Evolutionary conservation across 2,113 vertebrate genomes (phyloP).

Genomic region (Poeciliopsis occidentalis): DNA sequence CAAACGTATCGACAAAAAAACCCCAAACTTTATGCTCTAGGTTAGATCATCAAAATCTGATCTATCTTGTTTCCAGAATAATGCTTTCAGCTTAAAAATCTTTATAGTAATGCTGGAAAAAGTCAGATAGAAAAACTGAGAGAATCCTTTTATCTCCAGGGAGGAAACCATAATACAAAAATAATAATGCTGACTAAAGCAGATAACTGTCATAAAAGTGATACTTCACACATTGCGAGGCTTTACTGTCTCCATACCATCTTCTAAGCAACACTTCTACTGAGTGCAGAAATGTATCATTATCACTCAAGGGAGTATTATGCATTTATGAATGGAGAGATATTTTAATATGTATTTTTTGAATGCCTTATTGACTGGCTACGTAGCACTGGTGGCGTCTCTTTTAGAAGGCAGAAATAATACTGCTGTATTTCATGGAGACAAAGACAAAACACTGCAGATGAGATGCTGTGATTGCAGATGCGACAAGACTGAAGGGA

Average conservation of each 20-base stretch:
- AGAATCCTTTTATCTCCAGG: not conserved
- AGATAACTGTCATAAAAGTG: not conserved
- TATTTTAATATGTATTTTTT: not conserved
- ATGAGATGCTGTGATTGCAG: conserved; percentile 43
- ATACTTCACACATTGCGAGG: not conserved
- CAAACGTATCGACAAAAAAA: no score
- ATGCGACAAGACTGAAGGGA: conserved; percentile 29
- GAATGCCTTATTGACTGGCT: not conserved
- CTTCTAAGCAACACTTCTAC: not conserved
- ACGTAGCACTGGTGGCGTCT: not conserved
- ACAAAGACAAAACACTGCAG: conserved; percentile 43
- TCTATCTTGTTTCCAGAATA: not conserved
- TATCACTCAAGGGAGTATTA: not conserved
- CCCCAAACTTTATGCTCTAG: no score
- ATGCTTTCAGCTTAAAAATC: not conserved
- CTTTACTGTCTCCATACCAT: not conserved
- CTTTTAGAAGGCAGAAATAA: conserved; percentile 43
- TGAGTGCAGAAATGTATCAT: not conserved
- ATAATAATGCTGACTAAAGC: not conserved
- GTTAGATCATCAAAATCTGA: not conserved
- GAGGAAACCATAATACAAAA: no score
- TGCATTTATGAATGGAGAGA: not conserved
- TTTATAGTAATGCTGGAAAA: not conserved
- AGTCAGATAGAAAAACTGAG: not conserved
- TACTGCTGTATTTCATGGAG: conserved; percentile 30